phyloP scores from a whole-genome alignment of 1,140 invertebrate species.

The Papilio polytes region DNA sequence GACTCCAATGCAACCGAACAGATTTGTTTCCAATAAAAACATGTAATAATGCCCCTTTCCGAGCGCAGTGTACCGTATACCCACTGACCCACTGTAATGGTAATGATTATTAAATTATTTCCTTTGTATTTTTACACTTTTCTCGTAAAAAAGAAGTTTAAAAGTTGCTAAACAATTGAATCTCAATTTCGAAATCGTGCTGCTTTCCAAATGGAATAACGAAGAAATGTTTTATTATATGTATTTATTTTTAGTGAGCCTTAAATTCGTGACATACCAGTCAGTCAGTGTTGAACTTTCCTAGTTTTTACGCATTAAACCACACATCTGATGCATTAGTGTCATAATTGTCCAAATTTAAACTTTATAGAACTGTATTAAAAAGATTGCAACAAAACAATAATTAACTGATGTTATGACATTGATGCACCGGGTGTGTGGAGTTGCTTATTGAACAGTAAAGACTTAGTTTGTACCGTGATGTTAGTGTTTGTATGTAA shows the following conservation, averaged over 20 bases:
- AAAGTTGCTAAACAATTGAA: background rate
- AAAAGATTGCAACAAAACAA: background rate
- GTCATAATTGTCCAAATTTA: background rate
- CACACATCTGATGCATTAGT: background rate
- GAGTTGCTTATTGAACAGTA: background rate
- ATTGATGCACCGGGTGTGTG: background rate
- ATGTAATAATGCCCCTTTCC: constrained; percentile 16
- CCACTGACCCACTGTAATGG: constrained; percentile 15
- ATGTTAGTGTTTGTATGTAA: background rate
- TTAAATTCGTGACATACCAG: background rate
- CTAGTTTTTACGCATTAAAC: background rate
- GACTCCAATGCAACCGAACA: constrained; percentile 12
- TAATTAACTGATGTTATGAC: background rate
- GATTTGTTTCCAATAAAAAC: constrained; percentile 22
- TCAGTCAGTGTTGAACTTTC: background rate
- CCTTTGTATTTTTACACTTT: background rate
- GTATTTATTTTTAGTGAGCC: background rate
- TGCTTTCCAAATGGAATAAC: background rate
- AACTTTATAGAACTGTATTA: background rate
- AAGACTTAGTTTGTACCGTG: background rate
- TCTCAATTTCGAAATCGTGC: background rate
- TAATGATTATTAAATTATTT: background rate
- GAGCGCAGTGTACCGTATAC: background rate
- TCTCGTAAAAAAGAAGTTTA: background rate
- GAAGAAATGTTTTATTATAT: background rate